phyloP scores from a whole-genome alignment of 2,888 invertebrate species.

The Megalurothrips usitatus region DNA sequence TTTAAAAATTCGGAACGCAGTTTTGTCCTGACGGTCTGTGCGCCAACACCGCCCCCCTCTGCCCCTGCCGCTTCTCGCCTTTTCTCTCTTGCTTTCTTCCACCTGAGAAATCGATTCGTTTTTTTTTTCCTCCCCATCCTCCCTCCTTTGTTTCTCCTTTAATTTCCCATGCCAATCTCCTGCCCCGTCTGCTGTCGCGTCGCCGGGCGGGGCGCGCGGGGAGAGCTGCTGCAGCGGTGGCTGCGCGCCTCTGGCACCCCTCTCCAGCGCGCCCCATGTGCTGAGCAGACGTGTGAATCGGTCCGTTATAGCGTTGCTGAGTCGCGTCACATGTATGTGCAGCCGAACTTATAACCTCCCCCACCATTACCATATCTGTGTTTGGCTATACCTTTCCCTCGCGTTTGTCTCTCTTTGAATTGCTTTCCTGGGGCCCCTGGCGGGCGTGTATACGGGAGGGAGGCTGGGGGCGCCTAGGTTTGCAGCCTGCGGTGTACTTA shows the following conservation, averaged over 20 bases:
- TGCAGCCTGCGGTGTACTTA: too few relatives aligned
- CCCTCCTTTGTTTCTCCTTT: not conserved
- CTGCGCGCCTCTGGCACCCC: not conserved
- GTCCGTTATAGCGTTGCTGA: conserved; percentile 4
- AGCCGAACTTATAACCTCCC: not conserved
- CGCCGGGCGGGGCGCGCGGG: too few relatives aligned
- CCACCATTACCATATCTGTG: conserved; percentile 9
- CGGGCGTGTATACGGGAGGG: too few relatives aligned
- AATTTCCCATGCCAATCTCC: conserved; percentile 20
- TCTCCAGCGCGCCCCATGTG: not conserved
- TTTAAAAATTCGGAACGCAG: not conserved
- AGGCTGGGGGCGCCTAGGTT: too few relatives aligned
- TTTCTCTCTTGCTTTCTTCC: too few relatives aligned
- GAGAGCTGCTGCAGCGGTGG: not conserved
- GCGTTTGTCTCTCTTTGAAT: not conserved
- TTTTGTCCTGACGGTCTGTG: too few relatives aligned
- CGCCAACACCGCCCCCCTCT: not conserved
- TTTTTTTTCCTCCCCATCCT: not conserved
- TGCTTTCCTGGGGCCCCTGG: not conserved
- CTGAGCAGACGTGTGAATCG: conserved; percentile 15
- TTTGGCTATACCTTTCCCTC: conserved; percentile 17
- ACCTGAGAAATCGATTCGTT: not conserved
- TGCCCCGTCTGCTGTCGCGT: not conserved
- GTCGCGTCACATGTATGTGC: conserved; percentile 17
- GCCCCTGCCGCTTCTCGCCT: too few relatives aligned